Evolutionary conservation across 1,140 invertebrate genomes (phyloP), one percentile per base, ranked within the genome.

Genomic region (Rhopalosiphum padi): DNA sequence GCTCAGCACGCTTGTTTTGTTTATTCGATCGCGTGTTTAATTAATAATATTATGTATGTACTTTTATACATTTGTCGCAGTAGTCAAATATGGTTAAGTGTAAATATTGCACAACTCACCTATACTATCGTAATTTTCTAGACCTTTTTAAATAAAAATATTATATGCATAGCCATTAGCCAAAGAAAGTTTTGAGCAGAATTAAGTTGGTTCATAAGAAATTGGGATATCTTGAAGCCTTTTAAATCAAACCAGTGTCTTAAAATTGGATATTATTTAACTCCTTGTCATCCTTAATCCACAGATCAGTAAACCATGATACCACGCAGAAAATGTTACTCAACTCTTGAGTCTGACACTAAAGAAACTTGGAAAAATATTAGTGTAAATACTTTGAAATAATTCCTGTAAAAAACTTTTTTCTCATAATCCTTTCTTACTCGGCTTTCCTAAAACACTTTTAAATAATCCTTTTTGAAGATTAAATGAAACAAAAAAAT

Each of bases 401-500:
- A 88, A 51, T 88, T 88, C 30, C 43, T 8, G n/a, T 15, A n/a
- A 88, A 88, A 88, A 48, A 88, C 43, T 88, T 88, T 48, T 18
- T 48, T 51, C 43, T 21, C 46, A 18, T 88, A 48, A 88, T 88
- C 86, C 86, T 48, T 43, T 88, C 30, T 51, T 48, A 35, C 30
- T 48, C 86, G 18, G 46, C 86, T 88, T 48, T 46, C 25, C 7
- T 46, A 48, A 51, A 88, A 48, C 46, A 88, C 86, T 46, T 30
- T 88, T n/a, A n/a, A 88, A 88, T 88, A 88, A 88, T 88, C 86
- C n/a, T 46, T 88, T 88, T 88, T 43, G 43, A n/a, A 88, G 46
- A 88, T 88, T 88, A 88, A 48, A 48, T 11, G 30, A 51, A 48
- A 88, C n/a, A 48, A 86, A 18, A 18, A 48, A 88, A 22, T 88